Evolutionary conservation across 2,888 invertebrate genomes (phyloP), one percentile per base, ranked within the genome.

Genomic region (Polyploca ridens): DNA sequence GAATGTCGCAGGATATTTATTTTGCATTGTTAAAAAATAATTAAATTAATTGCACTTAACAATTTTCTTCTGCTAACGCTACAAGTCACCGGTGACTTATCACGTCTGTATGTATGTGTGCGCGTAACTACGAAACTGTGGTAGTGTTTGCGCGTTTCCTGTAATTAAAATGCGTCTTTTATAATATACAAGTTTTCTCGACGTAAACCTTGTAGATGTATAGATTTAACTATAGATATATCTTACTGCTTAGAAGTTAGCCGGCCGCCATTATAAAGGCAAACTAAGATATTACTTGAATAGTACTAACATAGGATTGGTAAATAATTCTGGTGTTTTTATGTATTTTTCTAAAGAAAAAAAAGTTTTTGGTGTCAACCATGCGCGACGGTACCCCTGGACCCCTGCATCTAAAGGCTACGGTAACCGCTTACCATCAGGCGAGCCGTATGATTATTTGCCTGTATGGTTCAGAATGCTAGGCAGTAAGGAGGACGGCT

Each of bases 91-190:
- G 73, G 71, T 75, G 73, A 74, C 73, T 77, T 81, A 74, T 84
- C 76, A 76, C 69, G 59, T 64, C 62, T 66, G 66, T 62, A n/a
- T 69, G 75, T 83, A 75, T 79, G 76, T 67, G 78, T 84, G 71
- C 75, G 72, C 66, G 64, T 72, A 65, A 62, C 67, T 62, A 69
- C 66, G 41, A 62, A 62, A 62, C 58, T 69, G 72, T 73, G 73
- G 66, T 35, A 63, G 74, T 77, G 73, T 76, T 77, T 67, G 70
- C 75, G 73, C 68, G 77, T 81, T 90, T 90, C 90, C 90, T 89
- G 90, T 76, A 84, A 89, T 90, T 88, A 90, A 81, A 81, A 78
- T 72, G 67, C 73, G 82, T 78, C 72, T 75, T 74, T 78, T 78
- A 77, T 69, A 61, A 41, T 74, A 70, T 77, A 75, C 81, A 64